Conservation (phyloP, 2,113 vertebrate genomes). For the Ciconia stormi region DNA sequence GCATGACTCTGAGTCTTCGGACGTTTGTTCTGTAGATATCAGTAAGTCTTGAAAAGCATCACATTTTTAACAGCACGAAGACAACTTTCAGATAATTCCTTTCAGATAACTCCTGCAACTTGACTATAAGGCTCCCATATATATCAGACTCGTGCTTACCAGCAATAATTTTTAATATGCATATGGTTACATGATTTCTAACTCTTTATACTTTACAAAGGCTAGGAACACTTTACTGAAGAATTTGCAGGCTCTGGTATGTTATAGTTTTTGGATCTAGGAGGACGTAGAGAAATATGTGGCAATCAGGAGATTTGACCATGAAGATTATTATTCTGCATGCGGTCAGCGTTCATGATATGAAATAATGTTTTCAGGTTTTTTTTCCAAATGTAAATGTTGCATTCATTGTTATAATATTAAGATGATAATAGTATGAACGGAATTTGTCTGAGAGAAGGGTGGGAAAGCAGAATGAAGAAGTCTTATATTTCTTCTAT, state of each 20-base stretch:
- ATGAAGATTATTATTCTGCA: background rate
- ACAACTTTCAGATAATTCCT: background rate
- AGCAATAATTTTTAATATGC: background rate
- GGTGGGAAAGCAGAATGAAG: background rate
- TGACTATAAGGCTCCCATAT: background rate
- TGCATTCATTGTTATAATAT: background rate
- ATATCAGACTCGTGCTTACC: background rate
- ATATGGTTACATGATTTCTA: background rate
- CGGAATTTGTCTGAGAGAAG: background rate
- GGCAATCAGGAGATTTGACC: background rate
- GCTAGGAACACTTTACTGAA: background rate
- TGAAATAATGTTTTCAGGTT: background rate
- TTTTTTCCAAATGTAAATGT: background rate
- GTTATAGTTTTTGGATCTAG: background rate
- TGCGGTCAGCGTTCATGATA: background rate
- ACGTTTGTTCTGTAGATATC: background rate
- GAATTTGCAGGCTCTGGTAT: background rate
- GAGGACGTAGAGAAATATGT: background rate
- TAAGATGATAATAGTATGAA: background rate
- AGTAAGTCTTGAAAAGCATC: background rate
- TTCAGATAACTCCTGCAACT: background rate
- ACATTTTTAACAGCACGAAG: background rate
- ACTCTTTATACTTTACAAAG: background rate
- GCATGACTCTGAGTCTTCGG: background rate
- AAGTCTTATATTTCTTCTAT: background rate